Evolutionary conservation across 2,888 invertebrate genomes (phyloP).

Genomic region (Erpobdella octoculata): DNA sequence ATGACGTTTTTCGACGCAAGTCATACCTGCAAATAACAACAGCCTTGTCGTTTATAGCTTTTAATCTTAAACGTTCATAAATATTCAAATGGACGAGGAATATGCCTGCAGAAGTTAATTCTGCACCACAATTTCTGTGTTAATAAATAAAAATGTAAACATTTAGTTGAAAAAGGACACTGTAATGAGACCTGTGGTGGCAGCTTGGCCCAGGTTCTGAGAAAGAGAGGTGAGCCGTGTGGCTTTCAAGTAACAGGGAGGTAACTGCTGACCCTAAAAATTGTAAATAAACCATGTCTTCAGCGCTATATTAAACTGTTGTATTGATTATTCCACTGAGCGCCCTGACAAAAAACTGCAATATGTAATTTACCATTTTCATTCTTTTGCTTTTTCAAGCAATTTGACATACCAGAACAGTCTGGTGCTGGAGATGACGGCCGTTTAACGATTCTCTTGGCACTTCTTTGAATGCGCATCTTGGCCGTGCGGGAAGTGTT

Average conservation of each 20-base stretch:
- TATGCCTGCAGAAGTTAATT: neutral
- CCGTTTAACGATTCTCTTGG: neutral
- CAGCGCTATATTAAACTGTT: too few species aligned
- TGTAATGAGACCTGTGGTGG: constrained; percentile 6
- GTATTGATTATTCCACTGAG: too few species aligned
- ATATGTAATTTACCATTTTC: too few species aligned
- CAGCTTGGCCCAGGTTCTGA: neutral
- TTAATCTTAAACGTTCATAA: too few species aligned
- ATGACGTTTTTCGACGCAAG: constrained; percentile 13
- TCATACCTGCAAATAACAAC: constrained; percentile 6
- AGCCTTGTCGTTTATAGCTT: neutral
- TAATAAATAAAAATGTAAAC: neutral
- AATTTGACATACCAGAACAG: too few species aligned
- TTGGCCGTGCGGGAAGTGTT: neutral
- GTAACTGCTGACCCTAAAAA: neutral
- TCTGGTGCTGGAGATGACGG: too few species aligned
- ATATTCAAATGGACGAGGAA: too few species aligned
- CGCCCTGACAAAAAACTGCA: too few species aligned
- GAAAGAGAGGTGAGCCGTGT: neutral
- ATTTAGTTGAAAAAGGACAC: neutral
- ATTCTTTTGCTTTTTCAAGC: too few species aligned
- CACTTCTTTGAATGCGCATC: neutral
- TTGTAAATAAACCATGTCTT: too few species aligned
- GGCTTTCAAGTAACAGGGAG: neutral
- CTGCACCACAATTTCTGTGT: neutral